These are phyloP conservation scores for Argentina silus DNA, from an alignment of 2,797 vertebrate species.

Conservation along the genomic window DNA sequence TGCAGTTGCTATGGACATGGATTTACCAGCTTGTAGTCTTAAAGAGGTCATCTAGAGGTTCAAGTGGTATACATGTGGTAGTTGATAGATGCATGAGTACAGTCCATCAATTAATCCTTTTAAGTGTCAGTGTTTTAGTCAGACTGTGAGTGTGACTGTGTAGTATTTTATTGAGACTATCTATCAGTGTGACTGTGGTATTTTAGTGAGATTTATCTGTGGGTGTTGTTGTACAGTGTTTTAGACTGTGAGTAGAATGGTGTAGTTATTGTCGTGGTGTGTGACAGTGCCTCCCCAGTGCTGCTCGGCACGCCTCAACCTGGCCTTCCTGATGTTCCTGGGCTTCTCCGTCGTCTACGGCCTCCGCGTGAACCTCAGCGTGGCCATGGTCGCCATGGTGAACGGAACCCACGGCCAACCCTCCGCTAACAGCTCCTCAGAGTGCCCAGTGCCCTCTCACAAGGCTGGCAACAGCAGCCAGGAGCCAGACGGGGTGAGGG, in stretches of 20 bases:
- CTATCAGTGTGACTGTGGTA: too few species aligned
- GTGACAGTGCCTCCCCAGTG: conserved; percentile 68
- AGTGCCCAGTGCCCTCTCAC: conserved; percentile 57
- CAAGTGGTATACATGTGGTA: neutral
- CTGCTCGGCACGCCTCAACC: conserved; percentile 81
- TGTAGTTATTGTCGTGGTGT: conserved; percentile 15
- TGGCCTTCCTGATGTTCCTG: conserved; percentile 85
- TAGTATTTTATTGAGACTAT: too few species aligned
- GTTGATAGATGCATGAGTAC: neutral
- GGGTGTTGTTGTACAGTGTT: neutral
- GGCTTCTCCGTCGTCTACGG: conserved; percentile 84
- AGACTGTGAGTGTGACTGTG: neutral
- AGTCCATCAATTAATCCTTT: neutral
- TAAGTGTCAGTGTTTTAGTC: neutral
- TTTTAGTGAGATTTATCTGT: neutral
- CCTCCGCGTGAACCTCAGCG: conserved; percentile 88
- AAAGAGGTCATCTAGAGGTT: neutral
- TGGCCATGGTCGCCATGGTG: conserved; percentile 88
- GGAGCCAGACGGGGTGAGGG: conserved; percentile 72
- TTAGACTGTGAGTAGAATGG: conserved; percentile 5
- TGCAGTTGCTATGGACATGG: neutral
- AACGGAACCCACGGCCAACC: conserved; percentile 66
- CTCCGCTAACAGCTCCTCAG: conserved; percentile 53
- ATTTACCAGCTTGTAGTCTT: neutral
- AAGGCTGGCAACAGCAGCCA: conserved; percentile 42